Conservation (phyloP, 2,888 invertebrate genomes). For the Liodrosophila aerea region DNA sequence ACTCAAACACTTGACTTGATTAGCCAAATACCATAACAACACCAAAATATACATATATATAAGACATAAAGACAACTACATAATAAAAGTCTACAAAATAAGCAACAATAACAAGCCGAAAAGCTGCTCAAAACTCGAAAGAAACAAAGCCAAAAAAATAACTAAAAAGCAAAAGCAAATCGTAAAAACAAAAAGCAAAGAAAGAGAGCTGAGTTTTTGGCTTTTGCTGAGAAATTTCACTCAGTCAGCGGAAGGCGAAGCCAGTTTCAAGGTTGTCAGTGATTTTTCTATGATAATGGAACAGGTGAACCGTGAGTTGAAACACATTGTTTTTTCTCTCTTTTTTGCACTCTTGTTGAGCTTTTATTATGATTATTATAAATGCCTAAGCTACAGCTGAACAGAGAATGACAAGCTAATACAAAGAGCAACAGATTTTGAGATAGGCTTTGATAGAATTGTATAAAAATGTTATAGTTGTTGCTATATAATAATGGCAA, state of each 20-base stretch:
- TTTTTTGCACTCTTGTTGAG: constrained; percentile 9
- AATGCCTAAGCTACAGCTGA: constrained; percentile 20
- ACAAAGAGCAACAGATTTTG: too few relatives aligned
- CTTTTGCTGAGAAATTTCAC: constrained; percentile 66
- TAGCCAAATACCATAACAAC: constrained; percentile 56
- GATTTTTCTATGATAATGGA: constrained; percentile 49
- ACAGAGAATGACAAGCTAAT: too few relatives aligned
- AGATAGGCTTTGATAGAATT: too few relatives aligned
- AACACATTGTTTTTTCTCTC: constrained; percentile 17
- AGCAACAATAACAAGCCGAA: constrained; percentile 27
- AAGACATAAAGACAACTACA: constrained; percentile 38
- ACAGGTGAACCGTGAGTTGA: constrained; percentile 32
- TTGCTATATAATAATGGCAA: too few relatives aligned
- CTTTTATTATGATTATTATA: constrained; percentile 24
- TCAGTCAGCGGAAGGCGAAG: constrained; percentile 48
- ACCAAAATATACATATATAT: constrained; percentile 16
- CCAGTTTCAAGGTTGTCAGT: constrained; percentile 56
- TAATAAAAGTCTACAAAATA: constrained; percentile 44
- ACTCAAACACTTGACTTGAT: constrained; percentile 54
- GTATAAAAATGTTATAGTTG: too few relatives aligned
- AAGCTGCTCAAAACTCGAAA: not conserved
- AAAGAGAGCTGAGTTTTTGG: constrained; percentile 10
- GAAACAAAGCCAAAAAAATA: not conserved
- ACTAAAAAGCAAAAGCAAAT: constrained; percentile 1
- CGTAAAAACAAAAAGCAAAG: constrained; percentile 31